Evolutionary conservation across 2,797 vertebrate species (phyloP), one percentile per base, ranked within the genome.

Genomic region (Glossophaga mutica): DNA sequence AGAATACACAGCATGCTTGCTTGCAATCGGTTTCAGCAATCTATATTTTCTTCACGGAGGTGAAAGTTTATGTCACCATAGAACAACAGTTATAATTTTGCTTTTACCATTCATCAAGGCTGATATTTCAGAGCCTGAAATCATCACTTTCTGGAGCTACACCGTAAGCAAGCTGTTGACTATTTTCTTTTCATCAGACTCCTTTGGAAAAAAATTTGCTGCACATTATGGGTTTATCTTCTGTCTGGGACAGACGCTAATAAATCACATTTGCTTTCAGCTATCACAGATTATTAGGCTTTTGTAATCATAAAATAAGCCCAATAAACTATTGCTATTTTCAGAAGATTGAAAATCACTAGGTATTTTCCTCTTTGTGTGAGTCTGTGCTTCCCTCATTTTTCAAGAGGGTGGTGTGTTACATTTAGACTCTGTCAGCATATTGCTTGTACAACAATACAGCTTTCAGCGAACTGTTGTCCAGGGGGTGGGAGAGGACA

Each of bases 271-370:
- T 98, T 97, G 87, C 97, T 98, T 97, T 92, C 91, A 98, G 97
- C 94, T 97, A 87, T 98, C 97, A 98, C 98, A 97, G 97, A 98
- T 98, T 98, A 98, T 98, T 98, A 97, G 96, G 93, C 94, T 98
- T 98, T 98, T 97, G 98, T 98, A 98, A 98, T 97, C 98, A 98
- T 98, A 97, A 98, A 98, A 98, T 98, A 98, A 98, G 97, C 94
- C 97, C 59, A 96, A 94, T 98, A 98, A 97, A 97, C 96, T 97
- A 98, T 90, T 91, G 90, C 92, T 97, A 85, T 96, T 98, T 98
- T 98, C 97, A 94, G 96, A 98, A 98, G 97, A 98, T 96, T 98
- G 97, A 98, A 98, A 98, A 98, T 97, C 97, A 93, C 87, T 91
- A 94, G 65, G 68, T 81, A 85, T 98, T 98, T 97, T 94, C 94